These are phyloP conservation scores for Malurus splendens DNA, from an alignment of 2,797 vertebrate species.

Conservation along the genomic window DNA sequence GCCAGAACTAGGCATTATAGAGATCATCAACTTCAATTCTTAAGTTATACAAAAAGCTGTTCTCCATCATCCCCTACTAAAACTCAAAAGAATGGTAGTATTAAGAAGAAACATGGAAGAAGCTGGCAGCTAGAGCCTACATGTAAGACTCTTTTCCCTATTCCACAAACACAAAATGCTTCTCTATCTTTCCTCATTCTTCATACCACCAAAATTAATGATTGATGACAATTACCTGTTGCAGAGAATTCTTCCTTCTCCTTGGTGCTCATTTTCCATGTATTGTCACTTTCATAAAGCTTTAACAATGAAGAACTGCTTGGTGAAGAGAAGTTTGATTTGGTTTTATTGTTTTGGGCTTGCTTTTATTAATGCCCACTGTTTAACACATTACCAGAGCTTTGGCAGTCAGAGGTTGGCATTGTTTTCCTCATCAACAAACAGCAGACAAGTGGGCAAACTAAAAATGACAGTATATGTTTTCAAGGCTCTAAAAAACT, in stretches of 20 bases:
- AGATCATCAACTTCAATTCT: background rate
- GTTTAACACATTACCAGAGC: background rate
- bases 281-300: background rate
- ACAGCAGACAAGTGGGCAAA: background rate
- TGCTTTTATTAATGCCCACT: rapidly evolving
- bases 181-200: background rate
- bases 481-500: background rate
- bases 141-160: background rate
- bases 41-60: background rate
- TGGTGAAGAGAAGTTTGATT: background rate
- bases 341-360: too few species aligned
- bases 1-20: background rate
- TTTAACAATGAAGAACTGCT: background rate
- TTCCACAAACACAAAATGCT: background rate
- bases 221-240: constrained; percentile 20
- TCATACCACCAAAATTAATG: background rate
- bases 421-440: background rate
- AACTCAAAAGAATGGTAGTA: background rate
- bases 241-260: background rate
- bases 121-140: background rate
- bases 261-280: background rate
- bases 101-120: background rate
- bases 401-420: background rate
- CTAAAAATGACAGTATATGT: background rate
- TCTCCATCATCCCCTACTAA: background rate